These are phyloP conservation scores for Octopus bimaculoides DNA, from an alignment of 1,140 invertebrate genomes.

Conservation along the genomic window DNA sequence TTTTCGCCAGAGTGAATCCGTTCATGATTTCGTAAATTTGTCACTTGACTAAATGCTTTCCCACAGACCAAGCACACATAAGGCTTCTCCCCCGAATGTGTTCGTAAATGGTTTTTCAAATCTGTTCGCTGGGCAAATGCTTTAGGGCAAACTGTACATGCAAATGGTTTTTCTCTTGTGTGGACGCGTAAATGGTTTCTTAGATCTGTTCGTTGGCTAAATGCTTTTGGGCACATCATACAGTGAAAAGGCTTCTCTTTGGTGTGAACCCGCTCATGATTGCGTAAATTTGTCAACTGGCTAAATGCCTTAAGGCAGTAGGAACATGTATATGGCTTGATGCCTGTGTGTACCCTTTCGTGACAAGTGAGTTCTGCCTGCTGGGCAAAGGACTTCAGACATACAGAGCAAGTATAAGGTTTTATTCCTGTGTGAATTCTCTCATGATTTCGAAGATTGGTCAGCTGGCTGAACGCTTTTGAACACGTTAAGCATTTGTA, in stretches of 20 bases:
- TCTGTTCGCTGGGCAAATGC: constrained; percentile 19
- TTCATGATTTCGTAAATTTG: constrained; percentile 18
- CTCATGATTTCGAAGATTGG: constrained; percentile 41
- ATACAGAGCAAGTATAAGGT: constrained; percentile 51
- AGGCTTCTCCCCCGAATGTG: constrained; percentile 50
- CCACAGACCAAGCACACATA: constrained; percentile 54
- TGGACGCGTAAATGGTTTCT: constrained; percentile 36
- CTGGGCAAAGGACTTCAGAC: constrained; percentile 65
- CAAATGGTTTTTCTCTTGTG: constrained; percentile 47
- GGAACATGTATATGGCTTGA: constrained; percentile 75
- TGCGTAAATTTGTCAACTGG: constrained; percentile 85
- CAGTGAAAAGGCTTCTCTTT: constrained; percentile 26
- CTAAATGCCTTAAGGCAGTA: constrained; percentile 72
- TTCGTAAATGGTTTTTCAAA: constrained; percentile 21
- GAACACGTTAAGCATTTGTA: constrained; percentile 55
- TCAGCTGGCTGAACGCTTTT: constrained; percentile 25
- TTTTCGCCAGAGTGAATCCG: constrained; percentile 35
- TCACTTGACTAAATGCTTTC: constrained; percentile 14
- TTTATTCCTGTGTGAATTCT: constrained; percentile 49
- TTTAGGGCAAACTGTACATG: constrained; percentile 51
- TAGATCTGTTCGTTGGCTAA: constrained; percentile 15
- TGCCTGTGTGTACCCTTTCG: constrained; percentile 86
- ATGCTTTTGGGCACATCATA: constrained; percentile 18
- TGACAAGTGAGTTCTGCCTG: constrained; percentile 97
- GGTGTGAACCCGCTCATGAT: constrained; percentile 49